Evolutionary conservation across 2,113 vertebrate genomes (phyloP).

Genomic region (Rhegmatorhina hoffmannsi): DNA sequence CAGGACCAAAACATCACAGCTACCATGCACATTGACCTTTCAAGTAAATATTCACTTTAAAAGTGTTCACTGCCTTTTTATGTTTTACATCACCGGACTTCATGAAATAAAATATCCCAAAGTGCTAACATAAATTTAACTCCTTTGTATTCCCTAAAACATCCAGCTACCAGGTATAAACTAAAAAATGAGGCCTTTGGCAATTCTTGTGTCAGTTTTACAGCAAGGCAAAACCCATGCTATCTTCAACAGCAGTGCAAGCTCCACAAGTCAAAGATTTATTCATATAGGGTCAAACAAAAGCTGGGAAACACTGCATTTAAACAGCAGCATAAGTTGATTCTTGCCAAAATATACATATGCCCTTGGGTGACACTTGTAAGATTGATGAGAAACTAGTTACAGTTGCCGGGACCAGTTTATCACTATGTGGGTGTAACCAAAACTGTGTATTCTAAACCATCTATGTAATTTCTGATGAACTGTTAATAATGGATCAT

Average conservation of each 20-base stretch:
- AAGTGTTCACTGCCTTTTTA: neutral
- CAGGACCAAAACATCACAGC: too few species aligned
- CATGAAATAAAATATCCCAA: neutral
- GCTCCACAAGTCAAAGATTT: neutral
- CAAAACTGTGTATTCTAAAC: too few species aligned
- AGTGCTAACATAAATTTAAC: neutral
- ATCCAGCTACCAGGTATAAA: neutral
- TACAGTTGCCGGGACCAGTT: too few species aligned
- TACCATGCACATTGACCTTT: neutral
- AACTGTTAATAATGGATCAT: too few species aligned
- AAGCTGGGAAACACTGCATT: neutral
- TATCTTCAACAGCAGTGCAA: neutral
- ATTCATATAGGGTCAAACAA: neutral
- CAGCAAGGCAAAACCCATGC: neutral
- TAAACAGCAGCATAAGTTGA: neutral
- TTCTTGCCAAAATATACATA: neutral
- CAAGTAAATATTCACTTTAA: neutral
- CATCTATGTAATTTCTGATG: too few species aligned
- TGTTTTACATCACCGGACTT: neutral
- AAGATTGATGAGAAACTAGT: neutral
- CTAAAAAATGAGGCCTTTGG: neutral
- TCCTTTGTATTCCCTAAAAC: neutral
- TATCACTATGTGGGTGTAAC: too few species aligned
- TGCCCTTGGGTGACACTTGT: neutral
- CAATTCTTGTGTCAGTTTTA: neutral